phyloP scores from a whole-genome alignment of 2,888 invertebrate species.

The Notodonta ziczac region DNA sequence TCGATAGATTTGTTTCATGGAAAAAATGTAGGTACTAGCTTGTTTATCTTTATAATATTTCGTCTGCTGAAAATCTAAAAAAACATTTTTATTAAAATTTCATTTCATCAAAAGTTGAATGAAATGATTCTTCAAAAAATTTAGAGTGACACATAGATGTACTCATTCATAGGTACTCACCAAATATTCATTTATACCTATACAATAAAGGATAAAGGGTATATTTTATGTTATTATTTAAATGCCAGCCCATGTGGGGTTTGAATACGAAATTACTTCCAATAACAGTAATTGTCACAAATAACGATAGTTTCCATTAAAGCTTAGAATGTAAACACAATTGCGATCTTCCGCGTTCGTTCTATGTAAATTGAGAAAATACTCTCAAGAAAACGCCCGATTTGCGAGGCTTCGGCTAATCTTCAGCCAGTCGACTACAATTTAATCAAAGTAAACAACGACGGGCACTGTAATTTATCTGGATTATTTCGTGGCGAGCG shows the following conservation, averaged over 20 bases:
- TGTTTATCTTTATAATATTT: not conserved
- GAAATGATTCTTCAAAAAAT: no score
- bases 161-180: no score
- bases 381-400: constrained; percentile 74
- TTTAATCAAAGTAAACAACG: constrained; percentile 85
- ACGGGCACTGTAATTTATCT: constrained; percentile 79
- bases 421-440: constrained; percentile 82
- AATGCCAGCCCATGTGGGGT: no score
- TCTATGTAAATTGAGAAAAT: constrained; percentile 81
- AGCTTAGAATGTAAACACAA: constrained; percentile 63
- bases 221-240: no score
- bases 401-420: constrained; percentile 82
- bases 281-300: constrained; percentile 22
- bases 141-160: no score
- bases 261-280: not conserved
- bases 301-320: constrained; percentile 36
- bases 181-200: no score
- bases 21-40: not conserved
- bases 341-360: constrained; percentile 70
- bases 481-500: constrained; percentile 81
- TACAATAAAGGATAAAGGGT: no score
- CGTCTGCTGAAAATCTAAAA: not conserved
- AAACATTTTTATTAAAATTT: no score
- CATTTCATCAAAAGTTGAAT: no score
- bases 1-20: constrained; percentile 13